Evolutionary conservation across 2,888 invertebrate species (phyloP).

Genomic region (Helleia helle): DNA sequence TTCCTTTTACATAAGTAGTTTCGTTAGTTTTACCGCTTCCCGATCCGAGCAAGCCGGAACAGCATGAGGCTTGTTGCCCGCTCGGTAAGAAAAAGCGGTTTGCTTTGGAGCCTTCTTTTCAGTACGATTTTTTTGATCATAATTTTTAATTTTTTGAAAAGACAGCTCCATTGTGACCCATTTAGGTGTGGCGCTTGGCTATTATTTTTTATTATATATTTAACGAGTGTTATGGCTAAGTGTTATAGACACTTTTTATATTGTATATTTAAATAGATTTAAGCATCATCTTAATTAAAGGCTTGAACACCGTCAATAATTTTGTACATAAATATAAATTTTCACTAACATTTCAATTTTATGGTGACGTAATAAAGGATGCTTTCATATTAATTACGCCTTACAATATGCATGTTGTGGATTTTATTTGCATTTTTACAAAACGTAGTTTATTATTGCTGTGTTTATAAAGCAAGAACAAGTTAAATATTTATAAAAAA

Average conservation of each 20-base stretch:
- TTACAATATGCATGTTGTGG: slow-evolving; percentile 41
- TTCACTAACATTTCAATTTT: slow-evolving; percentile 12
- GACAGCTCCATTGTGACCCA: slow-evolving; percentile 44
- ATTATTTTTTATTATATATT: slow-evolving; percentile 29
- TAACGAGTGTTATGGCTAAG: slow-evolving; percentile 10
- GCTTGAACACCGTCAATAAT: slow-evolving; percentile 24
- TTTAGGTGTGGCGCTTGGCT: slow-evolving; percentile 44
- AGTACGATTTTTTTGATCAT: slow-evolving; percentile 26
- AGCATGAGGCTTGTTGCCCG: slow-evolving; percentile 93
- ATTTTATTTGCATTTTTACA: slow-evolving; percentile 50
- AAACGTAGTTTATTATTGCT: slow-evolving; percentile 7
- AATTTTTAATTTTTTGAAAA: slow-evolving; percentile 23
- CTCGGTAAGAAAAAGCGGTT: slow-evolving; percentile 77
- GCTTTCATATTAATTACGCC: slow-evolving; percentile 33
- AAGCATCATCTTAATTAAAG: slow-evolving; percentile 25
- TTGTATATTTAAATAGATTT: slow-evolving; percentile 22
- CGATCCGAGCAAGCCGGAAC: slow-evolving; percentile 89
- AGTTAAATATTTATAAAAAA: no score
- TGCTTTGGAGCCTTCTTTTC: slow-evolving; percentile 32
- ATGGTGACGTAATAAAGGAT: slow-evolving; percentile 22
- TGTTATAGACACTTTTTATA: slow-evolving; percentile 17
- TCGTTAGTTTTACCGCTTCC: slow-evolving; percentile 87
- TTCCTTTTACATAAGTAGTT: slow-evolving; percentile 70
- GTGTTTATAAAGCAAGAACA: slow-evolving; percentile 6
- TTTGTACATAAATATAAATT: slow-evolving; percentile 11